A percentile compares a stretch with the other conserved stretches of the same genome.
Evolutionary conservation across 2,797 vertebrate species (phyloP).

Genomic region (Zenarchopterus dispar): DNA sequence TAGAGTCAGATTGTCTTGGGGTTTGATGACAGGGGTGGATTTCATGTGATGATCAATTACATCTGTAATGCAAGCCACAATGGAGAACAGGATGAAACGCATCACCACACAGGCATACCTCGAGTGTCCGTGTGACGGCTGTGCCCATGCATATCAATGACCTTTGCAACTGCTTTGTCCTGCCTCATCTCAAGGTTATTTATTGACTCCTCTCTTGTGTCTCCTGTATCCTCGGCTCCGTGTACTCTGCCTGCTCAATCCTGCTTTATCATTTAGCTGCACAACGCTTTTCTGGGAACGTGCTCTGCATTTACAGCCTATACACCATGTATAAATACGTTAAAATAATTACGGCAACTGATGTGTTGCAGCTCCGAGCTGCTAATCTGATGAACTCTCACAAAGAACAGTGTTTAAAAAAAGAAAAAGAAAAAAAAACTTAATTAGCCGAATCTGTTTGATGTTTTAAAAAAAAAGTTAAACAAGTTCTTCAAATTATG

Average conservation of each 20-base stretch:
- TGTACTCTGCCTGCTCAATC: slow-evolving; percentile 29
- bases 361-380: slow-evolving; percentile 47
- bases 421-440: slow-evolving; percentile 21
- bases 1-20: slow-evolving; percentile 37
- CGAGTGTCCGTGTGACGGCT: slow-evolving; percentile 38
- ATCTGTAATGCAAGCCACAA: slow-evolving; percentile 51
- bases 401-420: slow-evolving; percentile 23
- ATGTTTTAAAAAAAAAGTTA: slow-evolving; percentile 49
- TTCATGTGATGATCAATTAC: slow-evolving; percentile 63
- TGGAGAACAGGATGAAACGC: slow-evolving; percentile 45
- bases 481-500: slow-evolving; percentile 33
- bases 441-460: slow-evolving; percentile 57
- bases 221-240: slow-evolving; percentile 30
- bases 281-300: slow-evolving; percentile 23
- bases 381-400: slow-evolving; percentile 32
- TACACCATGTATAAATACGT: slow-evolving; percentile 27
- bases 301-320: slow-evolving; percentile 25
- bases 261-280: slow-evolving; percentile 28
- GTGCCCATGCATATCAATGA: slow-evolving; percentile 64
- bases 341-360: slow-evolving; percentile 50
- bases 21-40: slow-evolving; percentile 47
- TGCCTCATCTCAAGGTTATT: slow-evolving; percentile 70
- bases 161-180: slow-evolving; percentile 55
- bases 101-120: slow-evolving; percentile 46
- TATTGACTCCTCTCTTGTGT: slow-evolving; percentile 44